Conservation (phyloP, 2,888 invertebrate genomes). For the Amphipyra tragopoginis region DNA sequence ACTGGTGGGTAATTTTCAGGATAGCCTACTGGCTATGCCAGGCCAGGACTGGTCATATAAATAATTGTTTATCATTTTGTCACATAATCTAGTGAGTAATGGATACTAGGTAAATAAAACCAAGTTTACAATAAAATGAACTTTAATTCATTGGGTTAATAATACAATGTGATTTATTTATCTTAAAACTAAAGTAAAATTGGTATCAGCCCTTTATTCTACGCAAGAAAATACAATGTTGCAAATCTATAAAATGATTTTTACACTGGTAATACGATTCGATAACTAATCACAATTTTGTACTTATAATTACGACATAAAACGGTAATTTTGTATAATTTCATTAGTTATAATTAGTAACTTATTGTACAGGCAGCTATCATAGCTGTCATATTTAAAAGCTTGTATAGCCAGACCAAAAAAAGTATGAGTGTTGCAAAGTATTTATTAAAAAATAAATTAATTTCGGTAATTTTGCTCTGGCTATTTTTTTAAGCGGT, state of each 20-base stretch:
- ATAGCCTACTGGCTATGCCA: no score
- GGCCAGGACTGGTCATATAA: no score
- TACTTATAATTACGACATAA: conserved; percentile 70
- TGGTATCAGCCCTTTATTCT: conserved; percentile 83
- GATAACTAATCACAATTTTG: conserved; percentile 76
- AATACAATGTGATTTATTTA: conserved; percentile 64
- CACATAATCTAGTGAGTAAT: neutral
- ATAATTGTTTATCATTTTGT: no score
- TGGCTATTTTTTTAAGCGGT: conserved; percentile 43
- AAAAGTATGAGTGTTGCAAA: conserved; percentile 6
- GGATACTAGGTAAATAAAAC: conserved; percentile 26
- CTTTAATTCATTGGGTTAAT: conserved; percentile 68
- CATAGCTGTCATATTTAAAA: conserved; percentile 47
- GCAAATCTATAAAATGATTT: conserved; percentile 67
- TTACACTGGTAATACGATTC: conserved; percentile 78
- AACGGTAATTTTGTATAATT: conserved; percentile 59
- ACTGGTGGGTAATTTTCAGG: no score
- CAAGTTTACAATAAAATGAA: conserved; percentile 49
- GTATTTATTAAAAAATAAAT: conserved; percentile 22
- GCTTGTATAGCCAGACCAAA: conserved; percentile 27
- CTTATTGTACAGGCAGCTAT: conserved; percentile 32
- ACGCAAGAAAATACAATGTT: conserved; percentile 65
- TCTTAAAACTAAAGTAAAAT: conserved; percentile 79
- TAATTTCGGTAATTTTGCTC: conserved; percentile 18
- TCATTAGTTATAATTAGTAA: conserved; percentile 48